Conservation (phyloP, 2,888 invertebrate species). For the Gasteruption jaculator region DNA sequence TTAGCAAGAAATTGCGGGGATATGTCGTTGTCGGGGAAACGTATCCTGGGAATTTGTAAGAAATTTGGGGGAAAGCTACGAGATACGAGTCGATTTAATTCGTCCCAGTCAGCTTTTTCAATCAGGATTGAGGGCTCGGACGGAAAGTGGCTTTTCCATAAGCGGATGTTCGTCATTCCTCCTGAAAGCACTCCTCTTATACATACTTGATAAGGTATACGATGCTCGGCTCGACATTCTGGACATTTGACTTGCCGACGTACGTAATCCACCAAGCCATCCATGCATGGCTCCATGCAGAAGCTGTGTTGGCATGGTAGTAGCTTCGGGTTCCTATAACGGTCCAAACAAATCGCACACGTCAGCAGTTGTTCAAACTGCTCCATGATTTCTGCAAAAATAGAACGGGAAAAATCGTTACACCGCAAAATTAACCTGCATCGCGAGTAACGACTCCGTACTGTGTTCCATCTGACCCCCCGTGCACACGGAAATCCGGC, state of each 20-base stretch:
- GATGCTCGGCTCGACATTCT: slow-evolving; percentile 95
- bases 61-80: neutral
- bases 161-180: too few species aligned
- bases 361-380: slow-evolving; percentile 96
- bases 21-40: too few species aligned
- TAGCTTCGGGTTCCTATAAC: slow-evolving; percentile 96
- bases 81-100: neutral
- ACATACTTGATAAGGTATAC: slow-evolving; percentile 92
- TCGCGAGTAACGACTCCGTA: too few species aligned
- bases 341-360: slow-evolving; percentile 97
- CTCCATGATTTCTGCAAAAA: slow-evolving; percentile 65
- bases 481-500: too few species aligned
- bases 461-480: too few species aligned
- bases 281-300: slow-evolving; percentile 98
- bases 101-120: neutral
- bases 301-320: slow-evolving; percentile 99
- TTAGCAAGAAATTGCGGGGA: too few species aligned
- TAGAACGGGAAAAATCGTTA: too few species aligned
- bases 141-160: too few species aligned
- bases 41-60: too few species aligned
- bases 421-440: too few species aligned
- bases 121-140: neutral
- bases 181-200: slow-evolving; percentile 1
- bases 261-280: slow-evolving; percentile 93
- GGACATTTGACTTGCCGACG: slow-evolving; percentile 96